Conservation (phyloP, 92 coral and sea anemone species). For the Muricea muricata region DNA sequence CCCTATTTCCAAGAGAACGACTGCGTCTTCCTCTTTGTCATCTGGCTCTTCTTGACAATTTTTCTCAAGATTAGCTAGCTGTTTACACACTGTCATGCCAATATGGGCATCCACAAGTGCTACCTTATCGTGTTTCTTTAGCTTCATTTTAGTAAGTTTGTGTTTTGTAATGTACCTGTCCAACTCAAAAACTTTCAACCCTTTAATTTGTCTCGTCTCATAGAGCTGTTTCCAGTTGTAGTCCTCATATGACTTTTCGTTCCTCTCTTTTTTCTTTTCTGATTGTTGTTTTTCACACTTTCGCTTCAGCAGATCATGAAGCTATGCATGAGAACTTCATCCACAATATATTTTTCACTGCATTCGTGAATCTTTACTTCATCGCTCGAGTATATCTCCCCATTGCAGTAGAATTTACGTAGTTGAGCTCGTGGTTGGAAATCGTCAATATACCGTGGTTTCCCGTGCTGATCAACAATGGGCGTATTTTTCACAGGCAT, state of each 20-base stretch:
- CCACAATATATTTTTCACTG: no score
- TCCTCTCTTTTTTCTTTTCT: slow-evolving; percentile 46
- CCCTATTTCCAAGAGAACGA: slow-evolving; percentile 66
- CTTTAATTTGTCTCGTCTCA: slow-evolving; percentile 43
- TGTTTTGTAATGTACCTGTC: slow-evolving; percentile 42
- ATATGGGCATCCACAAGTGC: slow-evolving; percentile 63
- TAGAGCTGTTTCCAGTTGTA: slow-evolving; percentile 58
- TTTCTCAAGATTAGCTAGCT: neutral
- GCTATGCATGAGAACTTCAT: no score
- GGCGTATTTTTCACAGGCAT: slow-evolving; percentile 59
- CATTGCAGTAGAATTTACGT: no score
- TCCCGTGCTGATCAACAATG: neutral
- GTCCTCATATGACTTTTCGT: slow-evolving; percentile 54
- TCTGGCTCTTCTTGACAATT: slow-evolving; percentile 32
- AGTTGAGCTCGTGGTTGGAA: no score
- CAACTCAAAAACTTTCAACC: slow-evolving; percentile 62
- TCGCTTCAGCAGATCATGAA: no score
- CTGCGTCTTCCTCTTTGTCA: slow-evolving; percentile 47
- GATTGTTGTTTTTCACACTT: slow-evolving; percentile 48
- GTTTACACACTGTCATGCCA: slow-evolving; percentile 47
- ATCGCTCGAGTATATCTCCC: no score
- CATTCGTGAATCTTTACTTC: no score
- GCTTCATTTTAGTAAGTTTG: slow-evolving; percentile 26
- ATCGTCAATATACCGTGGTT: no score
- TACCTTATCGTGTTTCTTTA: slow-evolving; percentile 56